These are phyloP conservation scores for Brachionus calyciflorus DNA, from an alignment of 1,140 invertebrate species.

Conservation along the genomic window DNA sequence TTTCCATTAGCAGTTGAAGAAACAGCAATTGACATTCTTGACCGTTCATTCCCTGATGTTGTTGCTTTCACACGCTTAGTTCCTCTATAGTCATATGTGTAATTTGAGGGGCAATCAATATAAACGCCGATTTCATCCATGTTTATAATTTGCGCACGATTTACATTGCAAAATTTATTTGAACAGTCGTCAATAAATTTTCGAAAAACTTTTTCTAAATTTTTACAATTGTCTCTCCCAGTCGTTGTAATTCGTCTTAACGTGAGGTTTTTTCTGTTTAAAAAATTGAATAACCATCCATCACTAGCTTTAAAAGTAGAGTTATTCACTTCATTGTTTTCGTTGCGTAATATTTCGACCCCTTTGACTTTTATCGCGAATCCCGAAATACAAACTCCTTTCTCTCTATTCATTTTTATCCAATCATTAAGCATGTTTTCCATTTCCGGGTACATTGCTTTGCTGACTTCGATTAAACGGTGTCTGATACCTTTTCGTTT, in stretches of 20 bases:
- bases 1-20: background rate
- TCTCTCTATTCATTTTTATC: slow-evolving; percentile 16
- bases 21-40: slow-evolving; percentile 9
- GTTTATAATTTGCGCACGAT: background rate
- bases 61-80: background rate
- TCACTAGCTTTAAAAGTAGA: slow-evolving; percentile 7
- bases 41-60: slow-evolving; percentile 6
- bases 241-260: background rate
- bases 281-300: slow-evolving; percentile 3
- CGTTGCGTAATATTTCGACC: background rate
- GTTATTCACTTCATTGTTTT: background rate
- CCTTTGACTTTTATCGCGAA: slow-evolving; percentile 13
- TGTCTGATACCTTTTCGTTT: background rate
- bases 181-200: slow-evolving; percentile 1
- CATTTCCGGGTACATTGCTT: background rate
- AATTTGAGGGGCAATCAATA: background rate
- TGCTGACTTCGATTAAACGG: background rate
- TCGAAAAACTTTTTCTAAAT: background rate
- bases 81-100: background rate
- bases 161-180: background rate
- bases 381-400: slow-evolving; percentile 1
- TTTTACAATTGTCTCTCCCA: background rate
- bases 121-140: slow-evolving; percentile 8
- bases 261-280: slow-evolving; percentile 10
- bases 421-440: background rate